Evolutionary conservation across 2,797 vertebrate genomes (phyloP).

Genomic region (Taeniopygia guttata): DNA sequence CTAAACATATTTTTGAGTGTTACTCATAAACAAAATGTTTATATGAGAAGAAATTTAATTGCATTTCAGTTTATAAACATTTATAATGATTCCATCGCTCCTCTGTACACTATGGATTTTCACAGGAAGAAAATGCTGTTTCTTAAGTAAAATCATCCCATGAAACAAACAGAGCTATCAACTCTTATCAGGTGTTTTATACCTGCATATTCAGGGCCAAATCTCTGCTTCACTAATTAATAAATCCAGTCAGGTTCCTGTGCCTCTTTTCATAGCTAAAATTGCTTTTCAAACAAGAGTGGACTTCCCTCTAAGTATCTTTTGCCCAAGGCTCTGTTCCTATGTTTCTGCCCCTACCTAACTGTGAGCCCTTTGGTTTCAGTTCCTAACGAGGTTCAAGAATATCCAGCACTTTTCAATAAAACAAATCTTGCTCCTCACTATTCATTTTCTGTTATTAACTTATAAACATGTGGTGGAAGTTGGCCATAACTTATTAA

Average conservation of each 20-base stretch:
- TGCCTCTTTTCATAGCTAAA: background rate
- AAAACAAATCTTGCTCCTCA: background rate
- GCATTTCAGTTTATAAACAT: background rate
- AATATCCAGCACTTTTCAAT: background rate
- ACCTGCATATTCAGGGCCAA: background rate
- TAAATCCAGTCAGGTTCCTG: background rate
- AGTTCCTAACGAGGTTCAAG: background rate
- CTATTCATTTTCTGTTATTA: background rate
- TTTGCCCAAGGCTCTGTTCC: background rate
- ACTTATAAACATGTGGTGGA: background rate
- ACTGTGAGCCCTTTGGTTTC: background rate
- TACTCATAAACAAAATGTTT: background rate
- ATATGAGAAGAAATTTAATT: background rate
- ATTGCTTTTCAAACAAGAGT: background rate
- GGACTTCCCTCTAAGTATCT: background rate
- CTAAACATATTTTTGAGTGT: background rate
- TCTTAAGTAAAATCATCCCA: background rate
- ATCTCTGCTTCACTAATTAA: background rate
- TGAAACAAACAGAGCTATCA: background rate
- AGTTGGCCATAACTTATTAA: background rate
- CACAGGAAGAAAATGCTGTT: background rate
- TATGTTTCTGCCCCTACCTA: background rate
- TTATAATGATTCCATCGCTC: background rate
- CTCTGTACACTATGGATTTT: background rate
- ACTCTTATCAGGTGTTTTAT: background rate